A percentile compares a stretch with the other conserved stretches of the same genome.
Evolutionary conservation across 1,140 invertebrate species (phyloP).

Genomic region (Saxidomus purpurata): DNA sequence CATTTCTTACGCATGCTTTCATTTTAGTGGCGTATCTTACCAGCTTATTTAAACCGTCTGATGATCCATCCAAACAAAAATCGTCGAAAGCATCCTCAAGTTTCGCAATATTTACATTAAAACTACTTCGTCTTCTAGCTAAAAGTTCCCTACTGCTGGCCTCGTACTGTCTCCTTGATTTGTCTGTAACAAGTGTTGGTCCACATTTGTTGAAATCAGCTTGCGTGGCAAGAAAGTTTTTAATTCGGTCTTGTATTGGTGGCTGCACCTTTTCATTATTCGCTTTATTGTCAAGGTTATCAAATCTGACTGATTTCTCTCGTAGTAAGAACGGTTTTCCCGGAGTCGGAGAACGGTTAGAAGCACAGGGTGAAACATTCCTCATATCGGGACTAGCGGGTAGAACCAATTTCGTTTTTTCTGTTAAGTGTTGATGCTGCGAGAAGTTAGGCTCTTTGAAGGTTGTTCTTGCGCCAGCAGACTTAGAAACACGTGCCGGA

Average conservation of each 20-base stretch:
- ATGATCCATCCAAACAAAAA: constrained; percentile 24
- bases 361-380: background rate
- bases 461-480: background rate
- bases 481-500: background rate
- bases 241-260: constrained; percentile 44
- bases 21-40: constrained; percentile 41
- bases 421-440: background rate
- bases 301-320: constrained; percentile 54
- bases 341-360: background rate
- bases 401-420: background rate
- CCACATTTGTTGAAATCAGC: constrained; percentile 29
- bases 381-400: background rate
- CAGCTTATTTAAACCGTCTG: constrained; percentile 29
- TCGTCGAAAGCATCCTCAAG: constrained; percentile 53
- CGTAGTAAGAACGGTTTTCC: constrained; percentile 37
- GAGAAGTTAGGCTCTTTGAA: background rate
- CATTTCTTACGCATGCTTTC: constrained; percentile 28
- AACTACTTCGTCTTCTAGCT: background rate
- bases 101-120: constrained; percentile 21
- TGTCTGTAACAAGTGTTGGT: background rate
- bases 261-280: background rate
- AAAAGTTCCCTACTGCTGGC: background rate
- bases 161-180: background rate
- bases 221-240: constrained; percentile 44
- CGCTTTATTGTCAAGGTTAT: background rate